These are phyloP conservation scores for Sciurus vulgaris DNA, from an alignment of 2,797 vertebrate genomes.

Conservation along the genomic window DNA sequence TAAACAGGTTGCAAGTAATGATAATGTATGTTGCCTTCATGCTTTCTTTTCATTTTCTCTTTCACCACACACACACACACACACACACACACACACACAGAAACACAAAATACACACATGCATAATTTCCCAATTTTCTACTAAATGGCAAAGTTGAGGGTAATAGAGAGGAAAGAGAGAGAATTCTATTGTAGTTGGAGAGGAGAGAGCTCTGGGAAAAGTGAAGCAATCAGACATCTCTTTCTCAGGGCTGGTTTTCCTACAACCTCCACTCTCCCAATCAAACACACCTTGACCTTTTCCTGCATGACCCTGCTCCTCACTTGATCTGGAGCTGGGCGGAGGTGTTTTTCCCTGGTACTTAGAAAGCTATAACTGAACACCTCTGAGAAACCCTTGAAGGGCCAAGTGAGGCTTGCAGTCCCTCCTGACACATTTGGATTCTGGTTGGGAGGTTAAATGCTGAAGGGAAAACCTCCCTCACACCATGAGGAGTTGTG, in stretches of 20 bases:
- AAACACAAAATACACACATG: background rate
- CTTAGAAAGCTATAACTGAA: background rate
- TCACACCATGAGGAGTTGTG: background rate
- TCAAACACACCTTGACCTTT: background rate
- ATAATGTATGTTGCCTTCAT: background rate
- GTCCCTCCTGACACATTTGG: background rate
- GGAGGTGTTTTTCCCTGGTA: background rate
- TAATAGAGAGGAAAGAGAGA: background rate
- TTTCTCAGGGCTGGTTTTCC: background rate
- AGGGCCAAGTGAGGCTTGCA: background rate
- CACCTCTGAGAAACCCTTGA: background rate
- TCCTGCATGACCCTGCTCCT: background rate
- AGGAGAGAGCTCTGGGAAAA: fast-evolving
- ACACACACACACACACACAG: too few species aligned
- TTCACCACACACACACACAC: too few species aligned
- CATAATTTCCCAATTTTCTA: background rate
- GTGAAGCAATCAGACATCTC: background rate
- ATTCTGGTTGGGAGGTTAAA: background rate
- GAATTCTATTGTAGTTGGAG: background rate
- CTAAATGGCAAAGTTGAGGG: background rate
- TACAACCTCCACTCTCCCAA: too few species aligned
- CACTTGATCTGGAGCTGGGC: background rate
- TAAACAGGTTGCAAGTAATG: background rate
- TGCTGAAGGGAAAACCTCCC: background rate
- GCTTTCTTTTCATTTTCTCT: background rate